phyloP scores from a whole-genome alignment of 1,140 invertebrate genomes.

The Scaptomyza hsui region DNA sequence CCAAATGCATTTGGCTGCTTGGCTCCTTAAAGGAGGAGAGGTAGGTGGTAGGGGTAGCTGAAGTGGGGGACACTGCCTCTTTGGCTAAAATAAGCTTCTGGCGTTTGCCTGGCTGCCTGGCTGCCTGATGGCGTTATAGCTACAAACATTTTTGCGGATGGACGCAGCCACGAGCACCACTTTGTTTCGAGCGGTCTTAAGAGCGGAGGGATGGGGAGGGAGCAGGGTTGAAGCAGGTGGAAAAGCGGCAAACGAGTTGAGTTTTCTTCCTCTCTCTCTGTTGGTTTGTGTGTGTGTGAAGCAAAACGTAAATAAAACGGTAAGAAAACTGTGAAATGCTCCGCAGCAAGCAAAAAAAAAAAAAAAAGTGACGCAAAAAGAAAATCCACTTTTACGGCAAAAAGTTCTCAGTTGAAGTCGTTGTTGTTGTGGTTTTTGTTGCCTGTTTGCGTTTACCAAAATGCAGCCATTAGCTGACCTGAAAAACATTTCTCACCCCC shows the following conservation, averaged over 20 bases:
- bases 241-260: slow-evolving; percentile 32
- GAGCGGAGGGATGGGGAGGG: slow-evolving; percentile 8
- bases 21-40: background rate
- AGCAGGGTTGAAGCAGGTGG: background rate
- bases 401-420: slow-evolving; percentile 61
- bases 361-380: slow-evolving; percentile 63
- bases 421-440: slow-evolving; percentile 38
- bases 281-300: slow-evolving; percentile 32
- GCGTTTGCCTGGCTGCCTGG: background rate
- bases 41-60: background rate
- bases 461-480: slow-evolving; percentile 75
- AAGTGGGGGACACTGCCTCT: background rate
- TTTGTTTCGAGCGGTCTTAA: slow-evolving; percentile 59
- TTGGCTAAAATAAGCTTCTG: slow-evolving; percentile 21
- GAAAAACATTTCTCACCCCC: slow-evolving; percentile 36
- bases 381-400: slow-evolving; percentile 73
- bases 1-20: slow-evolving; percentile 42
- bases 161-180: slow-evolving; percentile 71
- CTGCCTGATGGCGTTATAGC: slow-evolving; percentile 33
- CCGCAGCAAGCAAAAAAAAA: no score
- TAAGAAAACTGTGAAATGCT: slow-evolving; percentile 71
- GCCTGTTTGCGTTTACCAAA: slow-evolving; percentile 50
- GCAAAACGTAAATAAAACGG: slow-evolving; percentile 71
- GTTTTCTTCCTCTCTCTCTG: slow-evolving; percentile 33
- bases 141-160: slow-evolving; percentile 81